Evolutionary conservation across 2,888 invertebrate genomes (phyloP).

Genomic region (Eupithecia insigniata): DNA sequence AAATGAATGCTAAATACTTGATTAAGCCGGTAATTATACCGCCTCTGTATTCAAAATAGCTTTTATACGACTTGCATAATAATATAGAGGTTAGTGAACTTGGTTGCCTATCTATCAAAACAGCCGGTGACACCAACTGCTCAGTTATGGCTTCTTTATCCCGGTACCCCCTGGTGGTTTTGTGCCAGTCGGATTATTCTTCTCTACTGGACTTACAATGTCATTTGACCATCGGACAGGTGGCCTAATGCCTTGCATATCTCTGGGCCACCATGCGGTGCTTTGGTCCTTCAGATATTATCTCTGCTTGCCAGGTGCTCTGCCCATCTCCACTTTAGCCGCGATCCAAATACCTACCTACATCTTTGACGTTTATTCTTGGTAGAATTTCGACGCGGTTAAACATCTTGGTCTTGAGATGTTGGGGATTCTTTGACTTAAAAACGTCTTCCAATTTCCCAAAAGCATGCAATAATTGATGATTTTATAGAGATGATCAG

Average conservation of each 20-base stretch:
- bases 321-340: no score
- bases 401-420: no score
- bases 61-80: conserved; percentile 24
- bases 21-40: conserved; percentile 32
- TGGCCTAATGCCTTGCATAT: not conserved
- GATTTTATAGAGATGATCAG: no score
- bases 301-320: no score
- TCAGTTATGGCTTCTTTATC: not conserved
- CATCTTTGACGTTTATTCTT: not conserved
- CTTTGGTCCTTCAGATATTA: no score
- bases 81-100: conserved; percentile 38
- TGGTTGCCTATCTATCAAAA: not conserved
- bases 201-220: not conserved
- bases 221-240: not conserved
- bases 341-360: no score
- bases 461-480: no score
- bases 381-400: not conserved
- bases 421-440: no score
- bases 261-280: no score
- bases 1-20: conserved; percentile 29
- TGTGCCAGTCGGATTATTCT: not conserved
- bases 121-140: not conserved
- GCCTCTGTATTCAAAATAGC: conserved; percentile 34
- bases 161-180: not conserved
- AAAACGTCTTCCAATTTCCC: no score